Percentiles rank a stretch among this genome's conserved stretches.
Evolutionary conservation across 2,797 vertebrate genomes (phyloP).

Genomic region (Cynodonichthys magdalenae): DNA sequence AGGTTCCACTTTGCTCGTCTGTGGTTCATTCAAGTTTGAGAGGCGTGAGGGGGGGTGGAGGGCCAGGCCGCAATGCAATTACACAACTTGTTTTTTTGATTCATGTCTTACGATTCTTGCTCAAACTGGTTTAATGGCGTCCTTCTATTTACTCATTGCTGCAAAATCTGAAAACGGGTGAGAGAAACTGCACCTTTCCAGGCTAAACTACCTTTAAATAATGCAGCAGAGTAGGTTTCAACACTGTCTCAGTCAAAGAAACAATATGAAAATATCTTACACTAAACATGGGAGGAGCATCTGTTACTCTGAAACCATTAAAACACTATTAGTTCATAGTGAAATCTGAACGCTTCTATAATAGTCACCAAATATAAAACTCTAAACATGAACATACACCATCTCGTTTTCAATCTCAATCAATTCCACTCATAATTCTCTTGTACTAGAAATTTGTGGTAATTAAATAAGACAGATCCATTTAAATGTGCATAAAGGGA

Average conservation of each 20-base stretch:
- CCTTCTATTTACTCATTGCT: constrained; percentile 36
- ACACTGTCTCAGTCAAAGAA: constrained; percentile 6
- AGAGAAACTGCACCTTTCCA: constrained; percentile 11
- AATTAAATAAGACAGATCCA: background rate
- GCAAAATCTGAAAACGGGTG: constrained; percentile 46
- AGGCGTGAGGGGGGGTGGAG: constrained; percentile 28
- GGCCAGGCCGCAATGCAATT: constrained; percentile 51
- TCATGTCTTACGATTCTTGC: constrained; percentile 60
- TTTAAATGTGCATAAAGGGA: background rate
- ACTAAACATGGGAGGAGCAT: constrained; percentile 12
- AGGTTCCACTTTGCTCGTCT: constrained; percentile 65
- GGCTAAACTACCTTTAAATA: background rate
- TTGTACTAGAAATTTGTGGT: background rate
- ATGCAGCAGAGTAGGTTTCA: constrained; percentile 7
- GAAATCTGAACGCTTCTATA: background rate
- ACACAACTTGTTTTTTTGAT: constrained; percentile 76
- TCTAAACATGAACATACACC: background rate
- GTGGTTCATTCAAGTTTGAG: constrained; percentile 65
- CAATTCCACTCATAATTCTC: background rate
- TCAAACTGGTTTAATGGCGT: constrained; percentile 70
- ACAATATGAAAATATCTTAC: constrained; percentile 9
- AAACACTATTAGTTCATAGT: background rate
- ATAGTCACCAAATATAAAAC: background rate
- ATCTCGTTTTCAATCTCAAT: background rate
- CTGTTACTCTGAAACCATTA: constrained; percentile 6